Conservation (phyloP, 30 jellyfish, hydroid and myxozoan genomes). For the Cassiopea andromeda region DNA sequence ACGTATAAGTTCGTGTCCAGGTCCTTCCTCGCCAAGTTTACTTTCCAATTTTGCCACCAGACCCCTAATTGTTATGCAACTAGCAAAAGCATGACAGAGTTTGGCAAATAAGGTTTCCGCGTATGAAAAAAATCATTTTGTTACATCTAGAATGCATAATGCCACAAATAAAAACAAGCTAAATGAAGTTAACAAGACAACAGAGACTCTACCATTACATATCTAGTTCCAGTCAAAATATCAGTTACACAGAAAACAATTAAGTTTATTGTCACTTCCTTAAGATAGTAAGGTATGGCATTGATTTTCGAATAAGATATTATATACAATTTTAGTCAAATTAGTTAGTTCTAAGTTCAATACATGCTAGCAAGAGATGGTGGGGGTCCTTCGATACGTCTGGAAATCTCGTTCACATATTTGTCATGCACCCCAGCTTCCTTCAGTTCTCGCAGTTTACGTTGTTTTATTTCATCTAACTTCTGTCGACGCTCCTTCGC, state of each 20-base stretch:
- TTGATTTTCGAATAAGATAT: not conserved
- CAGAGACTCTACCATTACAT: not conserved
- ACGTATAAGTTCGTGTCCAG: too few relatives aligned
- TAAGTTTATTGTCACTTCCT: not conserved
- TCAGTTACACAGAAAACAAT: not conserved
- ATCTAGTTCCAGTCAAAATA: not conserved
- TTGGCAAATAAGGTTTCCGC: too few relatives aligned
- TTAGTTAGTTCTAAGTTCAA: not conserved
- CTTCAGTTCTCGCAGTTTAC: constrained; percentile 90
- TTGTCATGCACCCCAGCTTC: constrained; percentile 97
- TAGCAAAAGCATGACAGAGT: too few relatives aligned
- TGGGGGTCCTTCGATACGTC: constrained; percentile 95
- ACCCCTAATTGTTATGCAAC: too few relatives aligned
- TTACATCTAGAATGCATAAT: too few relatives aligned
- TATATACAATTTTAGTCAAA: not conserved
- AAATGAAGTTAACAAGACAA: too few relatives aligned
- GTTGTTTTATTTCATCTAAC: constrained; percentile 94
- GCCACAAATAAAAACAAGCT: too few relatives aligned
- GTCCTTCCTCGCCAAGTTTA: too few relatives aligned
- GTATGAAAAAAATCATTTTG: too few relatives aligned
- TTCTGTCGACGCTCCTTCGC: constrained; percentile 97
- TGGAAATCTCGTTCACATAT: constrained; percentile 93
- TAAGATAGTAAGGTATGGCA: not conserved
- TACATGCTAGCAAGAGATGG: constrained; percentile 85
- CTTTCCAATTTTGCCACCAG: too few relatives aligned